Conservation (phyloP, 2,797 vertebrate species). For the Dromococcyx pavoninus region DNA sequence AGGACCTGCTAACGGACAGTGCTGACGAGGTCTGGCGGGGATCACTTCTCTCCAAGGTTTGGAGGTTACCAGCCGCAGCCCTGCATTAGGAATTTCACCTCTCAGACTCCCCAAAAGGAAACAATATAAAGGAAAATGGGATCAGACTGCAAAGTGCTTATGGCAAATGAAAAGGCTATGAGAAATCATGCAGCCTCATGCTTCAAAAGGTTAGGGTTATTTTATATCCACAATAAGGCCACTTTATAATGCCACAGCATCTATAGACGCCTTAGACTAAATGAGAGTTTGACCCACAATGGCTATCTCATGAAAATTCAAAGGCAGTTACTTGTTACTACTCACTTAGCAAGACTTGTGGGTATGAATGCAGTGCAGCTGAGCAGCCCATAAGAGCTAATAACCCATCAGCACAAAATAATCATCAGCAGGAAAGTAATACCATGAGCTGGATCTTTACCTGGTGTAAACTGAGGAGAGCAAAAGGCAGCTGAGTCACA, state of each 20-base stretch:
- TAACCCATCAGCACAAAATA: not conserved
- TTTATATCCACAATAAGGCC: not conserved
- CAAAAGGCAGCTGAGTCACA: not conserved
- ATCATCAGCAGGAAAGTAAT: not conserved
- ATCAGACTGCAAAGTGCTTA: not conserved
- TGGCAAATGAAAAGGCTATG: not conserved
- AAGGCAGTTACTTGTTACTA: not conserved
- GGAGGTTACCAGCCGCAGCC: not conserved
- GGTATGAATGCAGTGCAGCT: not conserved
- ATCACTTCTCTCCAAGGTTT: not conserved
- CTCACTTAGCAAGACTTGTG: not conserved
- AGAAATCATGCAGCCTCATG: fast-evolving
- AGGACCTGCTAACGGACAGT: not conserved
- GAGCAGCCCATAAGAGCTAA: not conserved
- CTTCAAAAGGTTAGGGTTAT: not conserved
- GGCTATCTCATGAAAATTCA: not conserved
- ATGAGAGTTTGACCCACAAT: not conserved
- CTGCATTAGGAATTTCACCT: not conserved
- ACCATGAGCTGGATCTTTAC: not conserved
- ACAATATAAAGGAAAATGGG: not conserved
- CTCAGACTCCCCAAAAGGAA: not conserved
- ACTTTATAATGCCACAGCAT: not conserved
- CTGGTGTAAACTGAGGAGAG: not conserved
- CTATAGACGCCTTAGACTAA: not conserved
- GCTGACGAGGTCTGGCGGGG: not conserved